phyloP scores from a whole-genome alignment of 2,888 invertebrate species.

The Drosophila setosimentum region DNA sequence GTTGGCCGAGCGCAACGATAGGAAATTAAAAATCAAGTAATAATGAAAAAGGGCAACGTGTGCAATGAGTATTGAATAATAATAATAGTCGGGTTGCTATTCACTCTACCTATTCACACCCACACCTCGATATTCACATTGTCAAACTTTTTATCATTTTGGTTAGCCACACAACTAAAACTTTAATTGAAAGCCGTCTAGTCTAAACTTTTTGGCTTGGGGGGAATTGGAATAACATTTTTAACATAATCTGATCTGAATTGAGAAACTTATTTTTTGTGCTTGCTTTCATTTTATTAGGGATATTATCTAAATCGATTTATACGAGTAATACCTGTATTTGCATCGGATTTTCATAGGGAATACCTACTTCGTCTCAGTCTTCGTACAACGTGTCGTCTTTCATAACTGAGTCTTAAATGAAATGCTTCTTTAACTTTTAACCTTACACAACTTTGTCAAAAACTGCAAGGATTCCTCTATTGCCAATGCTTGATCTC shows the following conservation, averaged over 20 bases:
- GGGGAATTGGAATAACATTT: background rate
- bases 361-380: too few relatives aligned
- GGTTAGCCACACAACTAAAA: slow-evolving; percentile 8
- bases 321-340: too few relatives aligned
- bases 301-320: too few relatives aligned
- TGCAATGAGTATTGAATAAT: background rate
- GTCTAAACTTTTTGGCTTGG: background rate
- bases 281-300: too few relatives aligned
- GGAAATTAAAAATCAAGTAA: slow-evolving; percentile 26
- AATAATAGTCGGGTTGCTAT: background rate
- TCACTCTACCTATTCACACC: slow-evolving; percentile 9
- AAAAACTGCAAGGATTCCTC: too few relatives aligned
- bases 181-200: background rate
- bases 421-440: too few relatives aligned
- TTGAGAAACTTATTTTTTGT: background rate
- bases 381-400: too few relatives aligned
- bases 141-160: background rate
- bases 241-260: background rate
- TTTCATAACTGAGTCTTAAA: too few relatives aligned
- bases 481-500: background rate
- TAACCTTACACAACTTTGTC: too few relatives aligned
- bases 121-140: slow-evolving; percentile 3
- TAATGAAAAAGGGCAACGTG: slow-evolving; percentile 3
- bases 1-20: slow-evolving; percentile 35
- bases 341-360: too few relatives aligned